phyloP scores from a whole-genome alignment of 2,888 invertebrate genomes.

The Molanna angustata region DNA sequence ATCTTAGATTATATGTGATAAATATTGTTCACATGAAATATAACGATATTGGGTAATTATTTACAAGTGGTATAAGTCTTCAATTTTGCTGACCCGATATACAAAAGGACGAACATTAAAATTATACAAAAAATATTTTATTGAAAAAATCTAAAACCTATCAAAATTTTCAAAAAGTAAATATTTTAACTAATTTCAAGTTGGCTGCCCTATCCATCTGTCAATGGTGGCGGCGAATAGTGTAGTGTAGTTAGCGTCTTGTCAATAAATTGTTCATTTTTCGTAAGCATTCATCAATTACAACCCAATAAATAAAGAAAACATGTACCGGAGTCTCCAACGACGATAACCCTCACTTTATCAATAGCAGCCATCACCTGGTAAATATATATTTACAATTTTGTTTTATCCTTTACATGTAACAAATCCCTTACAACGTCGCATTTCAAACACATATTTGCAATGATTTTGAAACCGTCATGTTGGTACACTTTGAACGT shows the following conservation, averaged over 20 bases:
- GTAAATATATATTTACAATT: constrained; percentile 17
- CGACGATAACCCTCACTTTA: constrained; percentile 86
- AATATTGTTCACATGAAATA: no score
- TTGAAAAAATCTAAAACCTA: neutral
- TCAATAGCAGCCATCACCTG: constrained; percentile 74
- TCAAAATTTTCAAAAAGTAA: neutral
- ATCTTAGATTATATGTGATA: no score
- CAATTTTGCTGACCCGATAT: no score
- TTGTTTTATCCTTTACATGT: constrained; percentile 7
- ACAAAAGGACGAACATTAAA: neutral
- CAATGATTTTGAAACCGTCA: constrained; percentile 7
- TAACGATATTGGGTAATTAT: no score
- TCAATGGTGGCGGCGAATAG: constrained; percentile 24
- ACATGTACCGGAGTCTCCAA: constrained; percentile 82
- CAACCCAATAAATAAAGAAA: constrained; percentile 5
- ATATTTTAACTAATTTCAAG: neutral
- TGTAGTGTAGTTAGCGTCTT: constrained; percentile 7
- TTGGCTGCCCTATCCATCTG: constrained; percentile 20
- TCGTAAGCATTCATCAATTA: constrained; percentile 7
- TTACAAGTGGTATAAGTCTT: no score
- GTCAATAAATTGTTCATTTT: neutral
- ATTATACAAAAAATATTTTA: neutral
- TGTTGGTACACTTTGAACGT: no score
- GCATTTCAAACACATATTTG: constrained; percentile 8
- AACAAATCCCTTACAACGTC: constrained; percentile 3